phyloP scores from a whole-genome alignment of 35 echinoderm and acorn worm genomes.

The Apostichopus parvimensis region DNA sequence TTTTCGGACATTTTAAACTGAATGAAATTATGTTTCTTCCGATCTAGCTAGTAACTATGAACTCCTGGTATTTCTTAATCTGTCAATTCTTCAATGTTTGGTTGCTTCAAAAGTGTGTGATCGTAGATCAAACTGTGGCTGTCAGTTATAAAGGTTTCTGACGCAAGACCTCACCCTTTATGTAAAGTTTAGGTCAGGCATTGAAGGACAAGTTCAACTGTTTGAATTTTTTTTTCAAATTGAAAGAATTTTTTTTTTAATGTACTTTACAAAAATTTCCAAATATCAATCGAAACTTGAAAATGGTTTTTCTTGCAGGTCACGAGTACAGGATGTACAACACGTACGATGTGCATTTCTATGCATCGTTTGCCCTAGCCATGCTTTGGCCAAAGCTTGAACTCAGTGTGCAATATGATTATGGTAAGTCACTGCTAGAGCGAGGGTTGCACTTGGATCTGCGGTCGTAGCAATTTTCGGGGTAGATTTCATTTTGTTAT shows the following conservation, averaged over 20 bases:
- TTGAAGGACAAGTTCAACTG: too few species aligned
- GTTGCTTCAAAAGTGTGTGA: too few species aligned
- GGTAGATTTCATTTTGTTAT: not conserved
- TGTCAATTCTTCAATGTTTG: too few species aligned
- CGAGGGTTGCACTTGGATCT: not conserved
- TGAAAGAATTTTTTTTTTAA: not conserved
- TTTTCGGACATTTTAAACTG: too few species aligned
- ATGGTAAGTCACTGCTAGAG: constrained; percentile 59
- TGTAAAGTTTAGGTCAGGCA: too few species aligned
- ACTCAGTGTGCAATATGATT: constrained; percentile 92
- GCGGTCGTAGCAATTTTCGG: not conserved
- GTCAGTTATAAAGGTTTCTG: too few species aligned
- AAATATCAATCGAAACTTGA: not conserved
- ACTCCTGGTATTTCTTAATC: too few species aligned
- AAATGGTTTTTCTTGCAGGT: constrained; percentile 54
- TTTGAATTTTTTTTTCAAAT: not conserved
- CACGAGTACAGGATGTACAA: constrained; percentile 99
- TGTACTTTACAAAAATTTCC: not conserved
- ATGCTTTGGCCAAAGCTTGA: constrained; percentile 98
- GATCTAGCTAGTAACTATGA: too few species aligned
- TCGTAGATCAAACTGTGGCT: too few species aligned
- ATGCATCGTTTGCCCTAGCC: constrained; percentile 94
- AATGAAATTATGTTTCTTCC: too few species aligned
- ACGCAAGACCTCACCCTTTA: too few species aligned
- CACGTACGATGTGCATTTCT: constrained; percentile 99